Evolutionary conservation across 2,888 invertebrate genomes (phyloP), one percentile per base, ranked within the genome.

Genomic region (Agrilus mali): DNA sequence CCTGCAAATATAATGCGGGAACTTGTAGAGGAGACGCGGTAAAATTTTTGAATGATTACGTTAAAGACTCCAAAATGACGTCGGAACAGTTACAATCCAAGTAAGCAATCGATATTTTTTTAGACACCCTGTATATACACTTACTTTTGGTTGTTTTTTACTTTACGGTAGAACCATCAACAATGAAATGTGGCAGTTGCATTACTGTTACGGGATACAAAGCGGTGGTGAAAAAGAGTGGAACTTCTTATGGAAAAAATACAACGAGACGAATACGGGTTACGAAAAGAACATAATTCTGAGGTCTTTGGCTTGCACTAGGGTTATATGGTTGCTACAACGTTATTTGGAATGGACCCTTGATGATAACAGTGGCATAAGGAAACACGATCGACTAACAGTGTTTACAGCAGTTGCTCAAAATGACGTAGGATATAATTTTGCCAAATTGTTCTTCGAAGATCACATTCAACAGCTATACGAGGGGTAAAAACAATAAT

Each of bases 231-330:
- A 77, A 48, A 64, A 67, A 0, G 79, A 83, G 53, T 90, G 87
- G 87, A 65, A 82, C 32, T 88, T 85, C 69, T 68, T 82, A 14
- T 82, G 82, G 69, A 61, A 74, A n/a, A 72, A 78, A 43, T 82
- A 80, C 56, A 66, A 70, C 49, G 66, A 66, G 33, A 71, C 81
- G 8, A 80, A 80, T 61, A 76, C 82, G 14, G 81, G 81, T 0
- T 71, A 80, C 5, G 86, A 86, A 46, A 73, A 79, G 47, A 67
- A 71, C 41, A 68, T 72, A 4, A 75, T 88, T 31, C 69, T 86
- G 33, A 58, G 60, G 10, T 74, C 83, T 0, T 66, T 92, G 49
- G 75, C 81, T 10, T 88, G 88, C 60, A 74, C 82, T 1, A 58
- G 64, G 38, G 70, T 80, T 51, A 63, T 72, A 1, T 74, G 73